Conservation (phyloP, 2,888 invertebrate species). For the Thysanoteuthis rhombus region DNA sequence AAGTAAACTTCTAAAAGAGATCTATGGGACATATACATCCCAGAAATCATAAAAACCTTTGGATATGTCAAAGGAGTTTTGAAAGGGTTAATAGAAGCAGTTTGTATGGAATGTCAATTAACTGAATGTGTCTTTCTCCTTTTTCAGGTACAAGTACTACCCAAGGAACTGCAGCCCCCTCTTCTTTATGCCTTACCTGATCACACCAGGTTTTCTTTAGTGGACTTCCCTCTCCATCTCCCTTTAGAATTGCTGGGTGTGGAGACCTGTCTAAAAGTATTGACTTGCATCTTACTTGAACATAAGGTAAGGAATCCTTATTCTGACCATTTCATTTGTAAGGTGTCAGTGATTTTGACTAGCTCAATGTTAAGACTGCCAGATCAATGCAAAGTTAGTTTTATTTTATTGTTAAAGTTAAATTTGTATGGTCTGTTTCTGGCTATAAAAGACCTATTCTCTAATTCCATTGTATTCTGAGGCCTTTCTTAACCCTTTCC, state of each 20-base stretch:
- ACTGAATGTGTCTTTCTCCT: not conserved
- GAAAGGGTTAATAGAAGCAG: not conserved
- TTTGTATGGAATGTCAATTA: not conserved
- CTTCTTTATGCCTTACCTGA: slow-evolving; percentile 83
- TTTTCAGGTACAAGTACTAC: slow-evolving; percentile 81
- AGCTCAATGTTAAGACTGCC: too few species aligned
- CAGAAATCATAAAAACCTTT: too few species aligned
- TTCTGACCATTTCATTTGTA: not conserved
- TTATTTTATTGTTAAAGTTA: not conserved
- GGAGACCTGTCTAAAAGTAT: slow-evolving; percentile 94
- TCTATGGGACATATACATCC: too few species aligned
- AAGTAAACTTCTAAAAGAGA: too few species aligned
- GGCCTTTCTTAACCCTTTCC: too few species aligned
- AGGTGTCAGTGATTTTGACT: not conserved
- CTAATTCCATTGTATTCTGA: not conserved
- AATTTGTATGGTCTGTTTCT: not conserved
- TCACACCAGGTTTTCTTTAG: slow-evolving; percentile 94
- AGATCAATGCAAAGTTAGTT: not conserved
- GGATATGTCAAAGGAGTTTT: too few species aligned
- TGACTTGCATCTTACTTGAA: slow-evolving; percentile 94
- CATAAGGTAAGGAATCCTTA: slow-evolving; percentile 79
- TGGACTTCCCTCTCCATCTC: slow-evolving; percentile 97
- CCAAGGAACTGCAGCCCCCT: slow-evolving; percentile 80
- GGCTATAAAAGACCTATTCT: not conserved
- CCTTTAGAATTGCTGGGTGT: slow-evolving; percentile 97